Conservation (phyloP, 2,888 invertebrate species). For the Ceraclea dissimilis region DNA sequence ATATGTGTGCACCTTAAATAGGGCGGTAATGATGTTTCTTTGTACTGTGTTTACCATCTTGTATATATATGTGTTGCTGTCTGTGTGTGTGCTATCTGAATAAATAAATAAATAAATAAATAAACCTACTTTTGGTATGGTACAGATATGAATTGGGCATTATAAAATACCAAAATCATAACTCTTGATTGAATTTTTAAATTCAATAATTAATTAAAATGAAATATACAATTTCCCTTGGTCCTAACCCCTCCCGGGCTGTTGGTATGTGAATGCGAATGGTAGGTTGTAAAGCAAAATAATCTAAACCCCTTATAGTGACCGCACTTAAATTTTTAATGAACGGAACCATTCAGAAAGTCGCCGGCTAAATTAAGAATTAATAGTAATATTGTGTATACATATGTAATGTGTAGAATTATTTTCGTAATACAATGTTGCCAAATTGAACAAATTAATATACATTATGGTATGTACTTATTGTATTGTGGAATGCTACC, state of each 20-base stretch:
- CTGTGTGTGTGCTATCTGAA: too few relatives aligned
- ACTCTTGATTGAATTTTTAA: not conserved
- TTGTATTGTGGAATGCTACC: too few relatives aligned
- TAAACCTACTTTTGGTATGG: too few relatives aligned
- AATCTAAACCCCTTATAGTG: not conserved
- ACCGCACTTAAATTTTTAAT: constrained; percentile 2
- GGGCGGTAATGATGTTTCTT: too few relatives aligned
- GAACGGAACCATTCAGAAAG: not conserved
- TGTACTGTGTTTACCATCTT: too few relatives aligned
- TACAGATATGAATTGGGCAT: too few relatives aligned
- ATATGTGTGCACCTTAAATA: too few relatives aligned
- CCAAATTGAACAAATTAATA: constrained; percentile 1
- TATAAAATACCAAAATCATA: not conserved
- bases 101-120: too few relatives aligned
- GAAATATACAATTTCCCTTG: not conserved
- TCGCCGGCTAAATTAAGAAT: not conserved
- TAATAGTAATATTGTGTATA: not conserved
- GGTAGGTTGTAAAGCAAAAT: not conserved
- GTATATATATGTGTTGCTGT: too few relatives aligned
- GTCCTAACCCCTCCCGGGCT: not conserved
- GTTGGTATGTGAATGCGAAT: not conserved
- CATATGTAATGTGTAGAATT: not conserved
- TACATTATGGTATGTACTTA: too few relatives aligned
- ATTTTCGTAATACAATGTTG: not conserved
- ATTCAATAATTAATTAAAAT: not conserved